Conservation (phyloP, 2,888 invertebrate species). For the Emmelina monodactyla region DNA sequence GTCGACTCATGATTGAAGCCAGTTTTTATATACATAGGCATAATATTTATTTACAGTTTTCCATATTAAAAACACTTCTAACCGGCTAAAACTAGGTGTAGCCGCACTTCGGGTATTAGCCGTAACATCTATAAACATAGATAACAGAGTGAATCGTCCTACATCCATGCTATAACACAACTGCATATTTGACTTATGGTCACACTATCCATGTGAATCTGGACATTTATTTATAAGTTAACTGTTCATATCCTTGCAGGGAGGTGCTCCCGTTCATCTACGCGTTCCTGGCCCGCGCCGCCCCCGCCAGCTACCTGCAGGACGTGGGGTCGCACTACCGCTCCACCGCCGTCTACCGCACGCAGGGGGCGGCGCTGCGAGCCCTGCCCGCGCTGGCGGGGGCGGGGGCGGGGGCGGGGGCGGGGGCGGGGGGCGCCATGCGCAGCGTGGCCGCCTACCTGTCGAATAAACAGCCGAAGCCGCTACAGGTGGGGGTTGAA, state of each 20-base stretch:
- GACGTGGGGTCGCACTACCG: conserved; percentile 66
- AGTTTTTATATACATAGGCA: too few species aligned
- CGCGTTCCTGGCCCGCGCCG: conserved; percentile 55
- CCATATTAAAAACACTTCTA: too few species aligned
- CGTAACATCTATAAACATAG: too few species aligned
- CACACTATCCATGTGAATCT: too few species aligned
- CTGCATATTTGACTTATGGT: too few species aligned
- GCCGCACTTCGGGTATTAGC: too few species aligned
- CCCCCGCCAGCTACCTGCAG: conserved; percentile 66
- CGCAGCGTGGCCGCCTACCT: conserved; percentile 58
- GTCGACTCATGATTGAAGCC: too few species aligned
- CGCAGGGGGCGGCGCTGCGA: conserved; percentile 59
- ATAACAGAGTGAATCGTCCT: too few species aligned
- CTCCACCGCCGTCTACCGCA: conserved; percentile 46
- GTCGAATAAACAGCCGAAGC: conserved; percentile 66
- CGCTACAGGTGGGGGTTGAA: conserved; percentile 64
- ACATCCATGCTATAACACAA: too few species aligned
- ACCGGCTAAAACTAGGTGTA: too few species aligned
- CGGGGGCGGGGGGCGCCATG: conserved; percentile 43
- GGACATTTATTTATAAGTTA: too few species aligned
- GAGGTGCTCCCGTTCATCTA: conserved; percentile 72
- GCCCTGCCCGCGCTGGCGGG: conserved; percentile 50
- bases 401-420: conserved; percentile 51
- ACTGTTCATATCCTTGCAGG: conserved; percentile 40
- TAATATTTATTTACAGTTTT: too few species aligned